These are phyloP conservation scores for Chrysaora quinquecirrha DNA, from an alignment of 30 jellyfish, hydroid and myxozoan genomes.

Conservation along the genomic window DNA sequence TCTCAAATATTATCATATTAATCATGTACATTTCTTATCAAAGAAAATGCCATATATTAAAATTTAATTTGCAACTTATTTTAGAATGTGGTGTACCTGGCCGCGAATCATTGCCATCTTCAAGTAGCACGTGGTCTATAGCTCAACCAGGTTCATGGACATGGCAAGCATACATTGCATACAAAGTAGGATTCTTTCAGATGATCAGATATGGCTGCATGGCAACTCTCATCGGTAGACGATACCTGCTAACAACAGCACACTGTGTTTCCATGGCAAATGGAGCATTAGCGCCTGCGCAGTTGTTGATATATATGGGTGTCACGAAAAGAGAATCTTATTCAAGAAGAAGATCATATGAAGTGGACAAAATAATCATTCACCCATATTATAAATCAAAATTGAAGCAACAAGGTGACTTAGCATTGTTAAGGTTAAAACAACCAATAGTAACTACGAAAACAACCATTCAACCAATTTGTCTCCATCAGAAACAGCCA, in stretches of 20 bases:
- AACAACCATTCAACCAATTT: conserved; percentile 55
- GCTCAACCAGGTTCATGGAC: conserved; percentile 29
- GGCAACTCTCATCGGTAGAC: conserved; percentile 71
- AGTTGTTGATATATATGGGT: conserved; percentile 21
- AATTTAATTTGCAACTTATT: too few relatives aligned
- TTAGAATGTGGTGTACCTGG: conserved; percentile 36
- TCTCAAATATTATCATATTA: too few relatives aligned
- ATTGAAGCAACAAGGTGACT: conserved; percentile 8
- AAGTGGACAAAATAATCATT: conserved; percentile 24
- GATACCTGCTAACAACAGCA: conserved; percentile 74
- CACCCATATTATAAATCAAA: conserved; percentile 35
- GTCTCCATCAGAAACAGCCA: conserved; percentile 4
- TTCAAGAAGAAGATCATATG: not conserved
- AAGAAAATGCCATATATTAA: too few relatives aligned
- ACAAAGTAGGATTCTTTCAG: not conserved
- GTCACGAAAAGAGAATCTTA: not conserved
- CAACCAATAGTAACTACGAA: conserved; percentile 38
- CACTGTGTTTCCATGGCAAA: conserved; percentile 74
- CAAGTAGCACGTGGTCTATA: not conserved
- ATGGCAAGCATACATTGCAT: conserved; percentile 47
- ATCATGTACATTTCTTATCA: too few relatives aligned
- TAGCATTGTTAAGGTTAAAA: conserved; percentile 49
- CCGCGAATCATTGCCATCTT: not conserved
- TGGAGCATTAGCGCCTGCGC: conserved; percentile 21
- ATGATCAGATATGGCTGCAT: conserved; percentile 68